phyloP scores from a whole-genome alignment of 2,888 invertebrate species.

The Ischnura elegans region DNA sequence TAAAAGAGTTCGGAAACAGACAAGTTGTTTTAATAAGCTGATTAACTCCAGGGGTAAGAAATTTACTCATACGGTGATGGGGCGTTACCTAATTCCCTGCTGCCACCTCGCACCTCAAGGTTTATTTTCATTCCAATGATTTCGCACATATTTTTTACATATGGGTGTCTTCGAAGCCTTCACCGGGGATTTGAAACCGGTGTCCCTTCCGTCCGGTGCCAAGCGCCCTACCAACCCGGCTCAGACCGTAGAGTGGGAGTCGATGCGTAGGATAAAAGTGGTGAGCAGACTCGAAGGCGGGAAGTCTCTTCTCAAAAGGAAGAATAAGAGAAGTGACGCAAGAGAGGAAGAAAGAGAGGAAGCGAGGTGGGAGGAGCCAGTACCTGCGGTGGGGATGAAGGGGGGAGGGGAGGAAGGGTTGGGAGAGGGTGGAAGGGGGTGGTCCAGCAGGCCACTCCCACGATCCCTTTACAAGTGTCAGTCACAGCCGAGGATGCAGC shows the following conservation, averaged over 20 bases:
- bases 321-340: neutral
- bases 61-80: no score
- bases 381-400: neutral
- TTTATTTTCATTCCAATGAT: no score
- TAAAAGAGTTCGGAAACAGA: no score
- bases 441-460: conserved; percentile 60
- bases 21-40: no score
- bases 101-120: no score
- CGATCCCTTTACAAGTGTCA: conserved; percentile 45
- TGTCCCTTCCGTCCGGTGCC: no score
- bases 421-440: neutral
- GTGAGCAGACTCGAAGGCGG: neutral
- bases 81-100: no score
- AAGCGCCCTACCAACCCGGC: no score
- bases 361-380: conserved; percentile 50
- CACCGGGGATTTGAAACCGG: no score
- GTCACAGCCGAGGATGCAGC: conserved; percentile 55
- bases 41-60: no score
- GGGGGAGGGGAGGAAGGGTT: neutral
- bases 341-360: conserved; percentile 26
- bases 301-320: conserved; percentile 47
- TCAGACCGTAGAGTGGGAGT: neutral
- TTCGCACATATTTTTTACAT: no score
- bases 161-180: no score
- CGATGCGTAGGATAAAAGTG: neutral